Evolutionary conservation across 1,140 invertebrate species (phyloP).

Genomic region (Bombus waltoni): DNA sequence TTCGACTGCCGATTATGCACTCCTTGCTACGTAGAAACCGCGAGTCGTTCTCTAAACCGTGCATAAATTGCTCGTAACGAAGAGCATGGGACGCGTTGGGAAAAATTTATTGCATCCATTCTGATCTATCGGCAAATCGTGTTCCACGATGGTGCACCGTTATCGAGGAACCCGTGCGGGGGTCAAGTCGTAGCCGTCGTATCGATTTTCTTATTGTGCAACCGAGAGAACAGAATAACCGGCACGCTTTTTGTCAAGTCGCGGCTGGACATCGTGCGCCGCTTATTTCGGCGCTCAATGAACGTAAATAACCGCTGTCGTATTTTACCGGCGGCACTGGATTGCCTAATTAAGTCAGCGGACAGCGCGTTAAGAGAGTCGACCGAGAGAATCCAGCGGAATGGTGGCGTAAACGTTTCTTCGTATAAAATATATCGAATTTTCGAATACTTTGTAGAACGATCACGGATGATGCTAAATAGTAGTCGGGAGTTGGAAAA

Average conservation of each 20-base stretch:
- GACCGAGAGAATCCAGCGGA: background rate
- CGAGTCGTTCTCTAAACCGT: constrained; percentile 49
- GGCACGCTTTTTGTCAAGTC: constrained; percentile 12
- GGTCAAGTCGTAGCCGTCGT: constrained; percentile 30
- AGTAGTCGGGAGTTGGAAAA: background rate
- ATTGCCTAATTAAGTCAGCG: constrained; percentile 15
- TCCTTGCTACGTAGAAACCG: constrained; percentile 9
- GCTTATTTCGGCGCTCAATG: background rate
- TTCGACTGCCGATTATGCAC: background rate
- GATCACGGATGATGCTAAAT: background rate
- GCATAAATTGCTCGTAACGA: constrained; percentile 60
- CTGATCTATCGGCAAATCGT: constrained; percentile 62
- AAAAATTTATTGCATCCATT: constrained; percentile 63
- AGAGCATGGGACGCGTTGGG: constrained; percentile 34
- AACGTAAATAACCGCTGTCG: background rate
- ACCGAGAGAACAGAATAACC: constrained; percentile 28
- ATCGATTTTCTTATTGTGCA: constrained; percentile 57
- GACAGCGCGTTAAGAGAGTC: background rate
- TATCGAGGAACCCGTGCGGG: constrained; percentile 23
- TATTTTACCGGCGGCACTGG: background rate
- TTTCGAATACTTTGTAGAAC: background rate
- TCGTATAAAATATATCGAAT: background rate
- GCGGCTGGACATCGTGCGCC: no score
- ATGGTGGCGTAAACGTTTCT: background rate
- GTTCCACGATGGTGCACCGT: constrained; percentile 51